phyloP scores from a whole-genome alignment of 1,140 invertebrate species.

The Physella acuta region DNA sequence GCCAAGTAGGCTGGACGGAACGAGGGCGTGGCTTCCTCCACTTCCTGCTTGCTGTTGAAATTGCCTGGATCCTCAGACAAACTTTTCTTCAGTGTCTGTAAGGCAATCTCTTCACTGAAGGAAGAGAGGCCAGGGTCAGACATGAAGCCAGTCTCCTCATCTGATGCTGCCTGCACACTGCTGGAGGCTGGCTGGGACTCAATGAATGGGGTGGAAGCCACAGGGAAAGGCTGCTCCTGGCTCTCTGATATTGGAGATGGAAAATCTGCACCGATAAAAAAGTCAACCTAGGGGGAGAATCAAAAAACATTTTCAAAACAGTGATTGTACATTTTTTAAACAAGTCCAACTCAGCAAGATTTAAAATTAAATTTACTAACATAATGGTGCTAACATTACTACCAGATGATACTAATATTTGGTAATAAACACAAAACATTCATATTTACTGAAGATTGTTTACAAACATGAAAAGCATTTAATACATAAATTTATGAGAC shows the following conservation, averaged over 20 bases:
- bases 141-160: neutral
- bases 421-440: too few species aligned
- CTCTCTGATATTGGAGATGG: neutral
- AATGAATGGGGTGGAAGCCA: neutral
- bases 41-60: neutral
- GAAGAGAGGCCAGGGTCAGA: neutral
- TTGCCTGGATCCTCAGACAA: neutral
- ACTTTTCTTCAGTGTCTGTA: neutral
- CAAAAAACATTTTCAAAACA: neutral
- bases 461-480: too few species aligned
- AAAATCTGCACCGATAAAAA: constrained; percentile 6
- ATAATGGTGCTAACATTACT: too few species aligned
- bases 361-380: too few species aligned
- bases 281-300: constrained; percentile 4
- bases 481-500: neutral
- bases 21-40: constrained; percentile 2
- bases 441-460: too few species aligned
- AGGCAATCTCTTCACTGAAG: neutral
- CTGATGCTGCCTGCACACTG: neutral
- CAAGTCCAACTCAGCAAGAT: too few species aligned
- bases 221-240: neutral
- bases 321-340: neutral
- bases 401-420: too few species aligned
- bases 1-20: neutral
- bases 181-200: neutral